Percentiles rank a stretch among this genome's conserved stretches.
phyloP scores from a whole-genome alignment of 2,113 vertebrate species.

The Poeciliopsis turrubarensis region DNA sequence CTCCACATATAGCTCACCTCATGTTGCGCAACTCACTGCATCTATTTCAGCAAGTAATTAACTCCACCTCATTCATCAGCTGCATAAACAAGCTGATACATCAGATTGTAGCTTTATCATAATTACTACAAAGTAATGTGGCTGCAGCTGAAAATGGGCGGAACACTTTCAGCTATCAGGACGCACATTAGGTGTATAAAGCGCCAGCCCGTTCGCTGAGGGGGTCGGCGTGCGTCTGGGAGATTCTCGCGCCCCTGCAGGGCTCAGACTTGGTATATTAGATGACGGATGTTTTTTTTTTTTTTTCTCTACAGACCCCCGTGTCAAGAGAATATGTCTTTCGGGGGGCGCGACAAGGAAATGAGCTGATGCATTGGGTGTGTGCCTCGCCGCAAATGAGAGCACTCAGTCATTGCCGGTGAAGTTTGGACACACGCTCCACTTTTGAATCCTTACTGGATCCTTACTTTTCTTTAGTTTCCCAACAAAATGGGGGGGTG shows the following conservation, averaged over 20 bases:
- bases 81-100: slow-evolving; percentile 54
- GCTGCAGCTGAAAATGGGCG: slow-evolving; percentile 11
- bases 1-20: slow-evolving; percentile 1
- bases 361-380: slow-evolving; percentile 37
- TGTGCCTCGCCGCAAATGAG: slow-evolving; percentile 33
- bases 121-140: slow-evolving; percentile 51
- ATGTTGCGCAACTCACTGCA: not conserved
- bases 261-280: slow-evolving; percentile 31
- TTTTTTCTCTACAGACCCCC: slow-evolving; percentile 30
- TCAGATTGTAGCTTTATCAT: slow-evolving; percentile 54
- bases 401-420: slow-evolving; percentile 50
- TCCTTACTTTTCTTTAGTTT: slow-evolving; percentile 24
- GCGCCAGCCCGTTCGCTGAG: not conserved
- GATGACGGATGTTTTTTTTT: slow-evolving; percentile 9
- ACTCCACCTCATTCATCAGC: slow-evolving; percentile 60
- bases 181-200: slow-evolving; percentile 19
- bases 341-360: slow-evolving; percentile 30
- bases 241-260: not conserved
- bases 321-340: slow-evolving; percentile 28
- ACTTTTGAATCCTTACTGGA: slow-evolving; percentile 26
- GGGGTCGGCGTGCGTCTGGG: not conserved
- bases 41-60: slow-evolving; percentile 66
- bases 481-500: slow-evolving; percentile 22
- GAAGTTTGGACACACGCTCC: slow-evolving; percentile 34
- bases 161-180: slow-evolving; percentile 21